Conservation (phyloP, 2,113 vertebrate genomes). For the Fukomys damarensis region DNA sequence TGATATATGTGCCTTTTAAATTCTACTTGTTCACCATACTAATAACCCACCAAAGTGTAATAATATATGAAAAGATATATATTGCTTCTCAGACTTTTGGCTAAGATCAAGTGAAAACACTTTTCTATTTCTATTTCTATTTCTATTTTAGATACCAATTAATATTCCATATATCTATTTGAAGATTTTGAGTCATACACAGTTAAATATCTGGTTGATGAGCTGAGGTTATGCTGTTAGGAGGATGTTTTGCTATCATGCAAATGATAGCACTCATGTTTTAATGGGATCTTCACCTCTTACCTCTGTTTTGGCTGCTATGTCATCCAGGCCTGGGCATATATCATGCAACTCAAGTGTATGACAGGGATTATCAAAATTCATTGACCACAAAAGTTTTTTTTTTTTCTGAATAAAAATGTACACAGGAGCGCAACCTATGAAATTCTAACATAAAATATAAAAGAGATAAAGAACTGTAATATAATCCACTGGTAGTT, state of each 20-base stretch:
- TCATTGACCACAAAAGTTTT: neutral
- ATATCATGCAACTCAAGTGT: neutral
- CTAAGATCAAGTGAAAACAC: too few species aligned
- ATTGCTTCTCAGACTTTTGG: too few species aligned
- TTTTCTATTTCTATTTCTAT: neutral
- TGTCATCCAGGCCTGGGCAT: neutral
- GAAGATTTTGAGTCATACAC: neutral
- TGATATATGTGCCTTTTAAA: neutral
- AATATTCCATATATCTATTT: neutral
- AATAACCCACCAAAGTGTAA: neutral
- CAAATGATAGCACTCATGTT: neutral
- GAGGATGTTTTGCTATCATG: neutral
- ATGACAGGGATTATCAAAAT: neutral
- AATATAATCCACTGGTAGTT: neutral
- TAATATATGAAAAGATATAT: neutral
- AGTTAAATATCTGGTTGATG: neutral
- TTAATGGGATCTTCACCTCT: neutral
- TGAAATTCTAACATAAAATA: neutral
- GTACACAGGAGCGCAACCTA: neutral
- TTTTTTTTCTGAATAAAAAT: neutral
- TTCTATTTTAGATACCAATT: conserved; percentile 36
- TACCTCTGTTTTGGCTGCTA: neutral
- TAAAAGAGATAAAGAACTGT: neutral
- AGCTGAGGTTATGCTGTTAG: neutral
- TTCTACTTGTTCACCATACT: neutral